Evolutionary conservation across 2,113 vertebrate genomes (phyloP).

Genomic region (Chinchilla lanigera): DNA sequence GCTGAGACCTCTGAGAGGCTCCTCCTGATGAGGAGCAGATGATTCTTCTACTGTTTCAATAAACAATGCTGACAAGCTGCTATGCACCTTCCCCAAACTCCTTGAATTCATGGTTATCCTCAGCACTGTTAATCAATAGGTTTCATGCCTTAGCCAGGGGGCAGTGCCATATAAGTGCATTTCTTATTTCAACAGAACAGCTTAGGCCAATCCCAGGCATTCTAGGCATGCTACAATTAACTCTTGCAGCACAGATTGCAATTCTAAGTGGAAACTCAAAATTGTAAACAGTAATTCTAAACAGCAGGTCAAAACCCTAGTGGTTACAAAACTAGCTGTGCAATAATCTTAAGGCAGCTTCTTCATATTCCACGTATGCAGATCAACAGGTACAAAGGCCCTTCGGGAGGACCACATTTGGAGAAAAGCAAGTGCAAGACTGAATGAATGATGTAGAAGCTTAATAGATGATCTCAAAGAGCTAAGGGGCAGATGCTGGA

Average conservation of each 20-base stretch:
- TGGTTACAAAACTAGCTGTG: background rate
- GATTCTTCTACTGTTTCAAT: background rate
- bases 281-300: background rate
- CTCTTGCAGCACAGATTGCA: background rate
- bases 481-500: background rate
- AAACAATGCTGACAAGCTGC: constrained; percentile 10
- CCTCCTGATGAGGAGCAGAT: background rate
- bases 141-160: background rate
- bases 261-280: constrained; percentile 18
- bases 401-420: background rate
- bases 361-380: background rate
- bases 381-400: background rate
- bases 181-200: constrained; percentile 45
- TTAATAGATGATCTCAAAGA: background rate
- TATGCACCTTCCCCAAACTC: background rate
- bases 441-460: background rate
- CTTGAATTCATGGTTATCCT: background rate
- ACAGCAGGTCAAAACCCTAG: background rate
- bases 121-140: background rate
- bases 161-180: background rate
- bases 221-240: background rate
- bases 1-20: constrained; percentile 4
- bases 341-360: background rate
- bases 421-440: background rate
- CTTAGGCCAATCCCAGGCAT: background rate